These are phyloP conservation scores for Heliangelus exortis DNA, from an alignment of 2,797 vertebrate species.

Conservation along the genomic window DNA sequence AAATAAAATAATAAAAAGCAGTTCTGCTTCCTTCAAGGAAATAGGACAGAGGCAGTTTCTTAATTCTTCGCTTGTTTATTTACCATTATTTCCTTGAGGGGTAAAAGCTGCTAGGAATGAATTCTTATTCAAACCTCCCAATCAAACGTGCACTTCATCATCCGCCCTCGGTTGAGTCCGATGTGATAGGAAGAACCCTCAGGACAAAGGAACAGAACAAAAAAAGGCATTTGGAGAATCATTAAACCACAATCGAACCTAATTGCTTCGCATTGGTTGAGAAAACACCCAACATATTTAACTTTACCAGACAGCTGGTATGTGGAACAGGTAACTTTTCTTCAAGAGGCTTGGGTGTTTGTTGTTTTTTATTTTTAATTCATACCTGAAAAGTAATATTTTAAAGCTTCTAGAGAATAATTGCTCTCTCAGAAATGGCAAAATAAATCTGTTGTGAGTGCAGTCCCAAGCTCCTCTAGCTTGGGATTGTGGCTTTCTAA, in stretches of 20 bases:
- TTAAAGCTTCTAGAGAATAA: neutral
- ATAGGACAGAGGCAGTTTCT: neutral
- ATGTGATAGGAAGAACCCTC: constrained; percentile 1
- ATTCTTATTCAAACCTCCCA: constrained; percentile 37
- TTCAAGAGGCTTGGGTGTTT: neutral
- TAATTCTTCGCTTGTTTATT: neutral
- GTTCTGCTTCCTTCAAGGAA: neutral
- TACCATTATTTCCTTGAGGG: neutral
- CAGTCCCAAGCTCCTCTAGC: neutral
- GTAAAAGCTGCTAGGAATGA: neutral
- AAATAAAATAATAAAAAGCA: neutral
- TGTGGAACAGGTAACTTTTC: neutral
- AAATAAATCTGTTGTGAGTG: neutral
- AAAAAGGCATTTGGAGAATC: constrained; percentile 49
- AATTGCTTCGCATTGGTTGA: neutral
- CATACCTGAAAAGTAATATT: neutral
- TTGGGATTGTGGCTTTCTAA: neutral
- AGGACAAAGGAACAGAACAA: constrained; percentile 41
- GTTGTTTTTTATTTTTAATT: neutral
- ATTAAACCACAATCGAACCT: constrained; percentile 44
- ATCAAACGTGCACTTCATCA: neutral
- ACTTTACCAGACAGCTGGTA: neutral
- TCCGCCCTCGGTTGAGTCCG: neutral
- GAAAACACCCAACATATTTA: neutral
- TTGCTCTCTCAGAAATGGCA: neutral